These are phyloP conservation scores for Siderastrea siderea DNA, from an alignment of 92 coral and sea anemone species.

Conservation along the genomic window DNA sequence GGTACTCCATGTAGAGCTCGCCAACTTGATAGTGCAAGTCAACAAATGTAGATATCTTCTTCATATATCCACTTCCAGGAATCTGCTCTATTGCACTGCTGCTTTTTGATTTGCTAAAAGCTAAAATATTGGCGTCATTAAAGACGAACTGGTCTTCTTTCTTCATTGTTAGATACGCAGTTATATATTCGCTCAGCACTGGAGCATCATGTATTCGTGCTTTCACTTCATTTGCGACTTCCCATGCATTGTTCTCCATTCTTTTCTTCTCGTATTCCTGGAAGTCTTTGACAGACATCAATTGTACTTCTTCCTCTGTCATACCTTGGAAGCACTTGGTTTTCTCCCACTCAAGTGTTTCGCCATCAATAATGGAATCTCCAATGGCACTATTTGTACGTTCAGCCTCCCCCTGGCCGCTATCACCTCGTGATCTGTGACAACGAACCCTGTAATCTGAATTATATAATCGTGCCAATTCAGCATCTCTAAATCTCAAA, in stretches of 20 bases:
- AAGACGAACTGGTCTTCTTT: too few species aligned
- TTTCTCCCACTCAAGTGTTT: constrained; percentile 27
- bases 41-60: too few species aligned
- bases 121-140: too few species aligned
- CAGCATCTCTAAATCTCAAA: constrained; percentile 24
- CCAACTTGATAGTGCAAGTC: too few species aligned
- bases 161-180: too few species aligned
- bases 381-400: constrained; percentile 26
- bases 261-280: constrained; percentile 20
- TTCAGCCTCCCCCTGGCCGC: constrained; percentile 29
- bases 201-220: constrained; percentile 24
- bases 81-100: too few species aligned
- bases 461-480: not conserved
- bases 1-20: too few species aligned
- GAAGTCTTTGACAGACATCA: constrained; percentile 1
- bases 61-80: too few species aligned
- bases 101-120: too few species aligned
- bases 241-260: constrained; percentile 33
- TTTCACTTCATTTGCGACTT: constrained; percentile 23
- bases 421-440: not conserved
- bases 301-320: not conserved
- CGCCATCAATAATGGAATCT: constrained; percentile 22
- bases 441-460: not conserved
- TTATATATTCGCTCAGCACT: not conserved
- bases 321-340: constrained; percentile 6